Conservation (phyloP, 2,888 invertebrate genomes). For the Silvanus unidentatus region DNA sequence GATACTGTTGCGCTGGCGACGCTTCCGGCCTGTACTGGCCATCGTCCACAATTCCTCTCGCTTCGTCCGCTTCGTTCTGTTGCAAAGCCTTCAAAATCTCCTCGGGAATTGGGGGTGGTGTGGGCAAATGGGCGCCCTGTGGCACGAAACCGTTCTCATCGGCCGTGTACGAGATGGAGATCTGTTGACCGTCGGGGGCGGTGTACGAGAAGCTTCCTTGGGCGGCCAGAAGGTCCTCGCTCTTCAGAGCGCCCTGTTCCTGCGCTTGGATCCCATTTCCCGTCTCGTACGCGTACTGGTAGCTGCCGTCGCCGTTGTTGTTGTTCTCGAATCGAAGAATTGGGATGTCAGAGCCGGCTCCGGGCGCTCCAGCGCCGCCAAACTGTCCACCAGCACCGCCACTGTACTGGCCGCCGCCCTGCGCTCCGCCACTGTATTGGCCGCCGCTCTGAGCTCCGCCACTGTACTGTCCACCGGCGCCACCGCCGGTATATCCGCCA, state of each 20-base stretch:
- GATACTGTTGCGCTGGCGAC: constrained; percentile 5
- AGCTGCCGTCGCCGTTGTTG: constrained; percentile 33
- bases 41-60: constrained; percentile 27
- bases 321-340: constrained; percentile 31
- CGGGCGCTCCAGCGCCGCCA: constrained; percentile 18
- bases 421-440: constrained; percentile 1
- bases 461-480: neutral
- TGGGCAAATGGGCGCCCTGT: constrained; percentile 53
- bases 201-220: constrained; percentile 35
- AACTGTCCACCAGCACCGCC: constrained; percentile 3
- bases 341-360: constrained; percentile 27
- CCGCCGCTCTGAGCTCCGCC: constrained; percentile 22
- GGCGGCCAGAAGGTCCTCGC: constrained; percentile 20
- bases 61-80: constrained; percentile 32
- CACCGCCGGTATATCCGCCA: neutral
- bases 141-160: constrained; percentile 55
- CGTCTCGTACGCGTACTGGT: constrained; percentile 49
- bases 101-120: constrained; percentile 55
- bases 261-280: constrained; percentile 51
- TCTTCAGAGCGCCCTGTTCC: constrained; percentile 33
- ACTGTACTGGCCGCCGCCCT: constrained; percentile 5
- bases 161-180: constrained; percentile 51
- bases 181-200: constrained; percentile 35
- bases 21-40: constrained; percentile 23
- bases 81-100: constrained; percentile 47